phyloP scores from a whole-genome alignment of 2,888 invertebrate genomes.

The Hipparchia sbordonii region DNA sequence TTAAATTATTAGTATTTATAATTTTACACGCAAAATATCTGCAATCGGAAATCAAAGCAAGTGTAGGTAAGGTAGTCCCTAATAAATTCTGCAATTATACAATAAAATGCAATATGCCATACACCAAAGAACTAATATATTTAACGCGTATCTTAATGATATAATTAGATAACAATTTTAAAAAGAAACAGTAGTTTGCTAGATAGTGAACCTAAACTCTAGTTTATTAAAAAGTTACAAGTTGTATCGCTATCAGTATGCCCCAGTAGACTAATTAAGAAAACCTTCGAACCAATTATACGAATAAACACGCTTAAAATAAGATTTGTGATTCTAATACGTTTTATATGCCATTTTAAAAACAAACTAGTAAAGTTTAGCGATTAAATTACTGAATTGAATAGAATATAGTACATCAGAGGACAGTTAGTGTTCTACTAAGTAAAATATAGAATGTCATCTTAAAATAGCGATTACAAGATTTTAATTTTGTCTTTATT shows the following conservation, averaged over 20 bases:
- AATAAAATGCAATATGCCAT: no score
- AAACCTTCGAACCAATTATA: background rate
- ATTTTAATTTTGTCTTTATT: background rate
- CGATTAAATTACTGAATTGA: background rate
- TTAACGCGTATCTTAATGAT: slow-evolving; percentile 14
- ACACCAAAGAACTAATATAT: background rate
- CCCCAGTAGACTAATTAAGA: slow-evolving; percentile 2
- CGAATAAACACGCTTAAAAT: background rate
- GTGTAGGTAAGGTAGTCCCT: background rate
- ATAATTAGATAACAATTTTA: slow-evolving; percentile 3
- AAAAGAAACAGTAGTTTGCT: slow-evolving; percentile 6
- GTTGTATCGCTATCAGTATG: background rate
- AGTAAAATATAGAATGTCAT: background rate
- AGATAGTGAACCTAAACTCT: slow-evolving; percentile 7
- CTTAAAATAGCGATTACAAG: background rate
- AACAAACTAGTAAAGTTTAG: background rate
- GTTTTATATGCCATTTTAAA: slow-evolving; percentile 18
- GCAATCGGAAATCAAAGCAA: background rate
- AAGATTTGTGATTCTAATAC: background rate
- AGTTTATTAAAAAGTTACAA: slow-evolving; percentile 3
- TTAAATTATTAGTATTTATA: background rate
- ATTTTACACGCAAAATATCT: background rate
- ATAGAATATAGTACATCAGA: background rate
- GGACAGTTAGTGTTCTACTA: background rate
- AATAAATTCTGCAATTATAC: background rate